Conservation (phyloP, 2,797 vertebrate species). For the Kryptopterus vitreolus region DNA sequence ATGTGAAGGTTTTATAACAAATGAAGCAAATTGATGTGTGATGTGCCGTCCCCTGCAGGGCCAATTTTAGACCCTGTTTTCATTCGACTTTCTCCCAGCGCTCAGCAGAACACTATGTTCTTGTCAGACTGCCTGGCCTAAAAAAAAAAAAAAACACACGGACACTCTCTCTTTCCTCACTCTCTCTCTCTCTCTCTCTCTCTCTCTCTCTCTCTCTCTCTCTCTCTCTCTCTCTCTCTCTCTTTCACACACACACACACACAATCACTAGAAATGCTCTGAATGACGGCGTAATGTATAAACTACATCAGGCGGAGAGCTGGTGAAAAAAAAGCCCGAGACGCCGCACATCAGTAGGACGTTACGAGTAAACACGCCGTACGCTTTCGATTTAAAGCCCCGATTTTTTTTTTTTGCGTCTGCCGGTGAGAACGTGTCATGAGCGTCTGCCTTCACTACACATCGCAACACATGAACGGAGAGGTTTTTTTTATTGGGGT, state of each 20-base stretch:
- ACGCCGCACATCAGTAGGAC: not conserved
- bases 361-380: constrained; percentile 21
- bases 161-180: not conserved
- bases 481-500: no score
- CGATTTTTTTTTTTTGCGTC: not conserved
- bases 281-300: constrained; percentile 40
- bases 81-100: constrained; percentile 39
- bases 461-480: constrained; percentile 18
- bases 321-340: constrained; percentile 4
- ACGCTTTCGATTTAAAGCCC: not conserved
- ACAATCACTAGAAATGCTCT: constrained; percentile 19
- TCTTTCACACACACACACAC: not conserved
- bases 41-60: constrained; percentile 46
- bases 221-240: not conserved
- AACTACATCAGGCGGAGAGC: constrained; percentile 32
- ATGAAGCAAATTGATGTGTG: constrained; percentile 39
- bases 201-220: not conserved
- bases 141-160: constrained; percentile 8
- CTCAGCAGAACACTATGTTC: constrained; percentile 49
- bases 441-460: constrained; percentile 11
- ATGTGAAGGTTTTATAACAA: constrained; percentile 41
- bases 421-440: not conserved
- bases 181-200: not conserved
- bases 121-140: constrained; percentile 49
- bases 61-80: constrained; percentile 49